Base-by-base conservation (phyloP, 64 coral and sea anemone genomes). In the Acropora yongei region DNA sequence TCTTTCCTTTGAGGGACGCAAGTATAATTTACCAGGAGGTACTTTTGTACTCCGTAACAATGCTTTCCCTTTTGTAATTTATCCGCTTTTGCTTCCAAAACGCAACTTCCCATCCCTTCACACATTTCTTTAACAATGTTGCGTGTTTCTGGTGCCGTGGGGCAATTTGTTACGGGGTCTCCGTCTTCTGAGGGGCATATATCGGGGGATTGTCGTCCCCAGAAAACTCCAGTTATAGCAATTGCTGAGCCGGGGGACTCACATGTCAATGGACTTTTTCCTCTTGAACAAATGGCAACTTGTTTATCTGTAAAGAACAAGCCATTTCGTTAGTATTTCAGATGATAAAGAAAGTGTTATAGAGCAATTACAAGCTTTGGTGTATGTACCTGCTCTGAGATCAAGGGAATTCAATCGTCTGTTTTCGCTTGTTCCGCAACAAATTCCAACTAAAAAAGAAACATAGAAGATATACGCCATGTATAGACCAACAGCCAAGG, bases 111-210 rank as follows among this genome's bases (percentile, higher is more conserved):
- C 80, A 93, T 91, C 7, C 95, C 95, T 73, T 97, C 95, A 51
- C 95, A 97, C 88, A 94, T 88, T 51, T 89, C 40, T 51, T 97
- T 97, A 11, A 97, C 92, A 18, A 94, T 90, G 9, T 77, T 76
- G 19, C 90, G 60, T 1, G 92, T 75, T 69, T 90, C 92, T 6
- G 92, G 95, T 57, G 95, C 92, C 39, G 82, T 88, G 71, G 41
- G 81, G 58, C 95, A 97, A 30, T 97, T 91, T 41, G 76, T 94
- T 19, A 94, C 45, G 2, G 92, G 95, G 57, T 97, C 95, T 14
- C 95, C 95, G 43, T 97, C 95, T 18, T 97, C 95, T 9, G 95
- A 97, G 10, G 95, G 92, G 14, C 95, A 97, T 47, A 97, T 97
- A 58, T 94, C 78, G 12, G 88, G 44, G 10, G 95, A 94, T 41